A percentile compares a stretch with the other conserved stretches of the same genome.
Conservation (phyloP, 2,113 vertebrate species). For the Drymodes brunneopygia region DNA sequence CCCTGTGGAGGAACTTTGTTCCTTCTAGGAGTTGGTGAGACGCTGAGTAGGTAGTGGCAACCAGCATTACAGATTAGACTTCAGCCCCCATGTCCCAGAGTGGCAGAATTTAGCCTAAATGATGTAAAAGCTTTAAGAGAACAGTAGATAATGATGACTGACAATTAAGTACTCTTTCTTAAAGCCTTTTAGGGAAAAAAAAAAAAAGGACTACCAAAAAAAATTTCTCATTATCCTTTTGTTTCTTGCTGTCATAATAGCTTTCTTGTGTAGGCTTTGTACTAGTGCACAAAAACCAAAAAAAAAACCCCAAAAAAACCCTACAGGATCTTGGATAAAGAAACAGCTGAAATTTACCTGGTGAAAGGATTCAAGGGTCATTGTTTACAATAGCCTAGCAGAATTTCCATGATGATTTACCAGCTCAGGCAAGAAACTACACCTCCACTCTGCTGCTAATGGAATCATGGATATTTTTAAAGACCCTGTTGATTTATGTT, state of each 20-base stretch:
- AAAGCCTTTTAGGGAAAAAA: background rate
- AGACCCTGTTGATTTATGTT: background rate
- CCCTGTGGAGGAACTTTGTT: background rate
- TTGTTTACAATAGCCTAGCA: background rate
- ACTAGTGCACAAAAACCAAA: background rate
- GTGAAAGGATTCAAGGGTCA: background rate
- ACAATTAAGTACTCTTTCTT: slow-evolving; percentile 49
- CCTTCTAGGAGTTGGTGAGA: background rate
- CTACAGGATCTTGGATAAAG: background rate
- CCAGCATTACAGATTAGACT: background rate
- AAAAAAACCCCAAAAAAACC: background rate
- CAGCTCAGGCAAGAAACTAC: background rate
- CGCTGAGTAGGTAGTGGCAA: slow-evolving; percentile 18
- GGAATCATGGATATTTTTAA: background rate
- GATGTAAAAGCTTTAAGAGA: slow-evolving; percentile 25
- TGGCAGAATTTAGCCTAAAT: slow-evolving; percentile 30
- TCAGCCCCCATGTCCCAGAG: slow-evolving; percentile 29
- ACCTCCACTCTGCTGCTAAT: background rate
- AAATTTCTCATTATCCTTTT: slow-evolving; percentile 28
- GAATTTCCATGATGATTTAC: background rate
- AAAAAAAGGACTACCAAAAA: background rate
- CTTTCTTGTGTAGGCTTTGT: slow-evolving; percentile 53
- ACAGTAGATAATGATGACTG: slow-evolving; percentile 17
- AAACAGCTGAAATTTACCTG: background rate
- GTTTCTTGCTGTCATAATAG: slow-evolving; percentile 60